These are phyloP conservation scores for Florisuga fusca DNA, from an alignment of 2,797 vertebrate genomes.

Conservation along the genomic window DNA sequence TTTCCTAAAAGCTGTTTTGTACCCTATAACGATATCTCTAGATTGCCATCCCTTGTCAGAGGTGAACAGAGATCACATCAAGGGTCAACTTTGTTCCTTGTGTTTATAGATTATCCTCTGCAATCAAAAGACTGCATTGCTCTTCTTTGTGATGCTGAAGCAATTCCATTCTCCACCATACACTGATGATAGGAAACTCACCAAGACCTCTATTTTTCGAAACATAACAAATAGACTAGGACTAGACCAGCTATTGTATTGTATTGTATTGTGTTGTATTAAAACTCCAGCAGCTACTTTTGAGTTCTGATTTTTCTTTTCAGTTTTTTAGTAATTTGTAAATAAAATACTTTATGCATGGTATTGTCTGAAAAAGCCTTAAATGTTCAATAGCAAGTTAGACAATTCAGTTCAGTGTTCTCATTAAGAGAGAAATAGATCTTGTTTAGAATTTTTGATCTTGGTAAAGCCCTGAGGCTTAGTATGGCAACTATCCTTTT, in stretches of 20 bases:
- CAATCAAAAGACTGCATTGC: constrained; percentile 66
- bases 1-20: constrained; percentile 80
- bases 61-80: constrained; percentile 77
- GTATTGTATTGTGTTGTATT: constrained; percentile 9
- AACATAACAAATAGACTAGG: constrained; percentile 47
- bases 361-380: constrained; percentile 39
- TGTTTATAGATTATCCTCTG: constrained; percentile 78
- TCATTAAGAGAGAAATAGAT: constrained; percentile 29
- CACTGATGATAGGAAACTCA: constrained; percentile 33
- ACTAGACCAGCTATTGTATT: constrained; percentile 8
- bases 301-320: constrained; percentile 6
- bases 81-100: constrained; percentile 78
- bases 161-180: constrained; percentile 34
- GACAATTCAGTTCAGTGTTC: constrained; percentile 61
- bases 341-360: constrained; percentile 52
- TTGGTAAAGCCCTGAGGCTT: constrained; percentile 55
- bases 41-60: constrained; percentile 76
- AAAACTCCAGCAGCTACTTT: constrained; percentile 24
- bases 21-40: constrained; percentile 74
- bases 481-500: constrained; percentile 55
- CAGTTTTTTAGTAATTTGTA: constrained; percentile 5
- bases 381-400: constrained; percentile 54
- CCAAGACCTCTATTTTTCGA: constrained; percentile 38
- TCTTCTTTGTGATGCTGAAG: constrained; percentile 51
- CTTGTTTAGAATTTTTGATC: constrained; percentile 50